Conservation (phyloP, 2,797 vertebrate genomes). For the Ceyx erithaca region DNA sequence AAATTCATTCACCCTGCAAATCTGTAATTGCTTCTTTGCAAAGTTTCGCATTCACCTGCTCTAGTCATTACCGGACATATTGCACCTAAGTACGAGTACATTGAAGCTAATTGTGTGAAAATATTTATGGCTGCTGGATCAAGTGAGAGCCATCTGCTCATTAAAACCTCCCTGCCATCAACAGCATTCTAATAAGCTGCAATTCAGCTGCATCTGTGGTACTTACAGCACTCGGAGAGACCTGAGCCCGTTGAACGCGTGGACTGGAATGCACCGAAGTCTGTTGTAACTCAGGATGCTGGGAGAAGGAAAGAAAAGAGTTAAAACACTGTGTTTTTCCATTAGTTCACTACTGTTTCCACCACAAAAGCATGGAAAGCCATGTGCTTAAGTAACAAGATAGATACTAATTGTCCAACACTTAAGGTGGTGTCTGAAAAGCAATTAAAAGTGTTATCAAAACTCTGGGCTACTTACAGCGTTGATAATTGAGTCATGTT, state of each 20-base stretch:
- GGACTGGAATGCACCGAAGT: conserved; percentile 92
- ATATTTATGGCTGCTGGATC: neutral
- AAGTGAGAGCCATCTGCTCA: conserved; percentile 51
- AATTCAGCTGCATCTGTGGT: neutral
- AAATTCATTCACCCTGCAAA: neutral
- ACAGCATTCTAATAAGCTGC: neutral
- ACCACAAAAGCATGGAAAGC: neutral
- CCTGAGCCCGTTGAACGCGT: conserved; percentile 91
- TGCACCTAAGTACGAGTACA: conserved; percentile 22
- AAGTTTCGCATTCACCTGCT: conserved; percentile 20
- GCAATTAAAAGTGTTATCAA: neutral
- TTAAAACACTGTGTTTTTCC: neutral
- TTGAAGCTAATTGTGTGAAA: conserved; percentile 9
- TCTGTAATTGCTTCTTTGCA: neutral
- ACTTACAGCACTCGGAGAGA: conserved; percentile 96
- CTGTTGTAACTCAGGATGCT: conserved; percentile 98
- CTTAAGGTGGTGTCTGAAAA: neutral
- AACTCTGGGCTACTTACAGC: conserved; percentile 85
- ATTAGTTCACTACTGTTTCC: neutral
- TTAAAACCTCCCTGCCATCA: neutral
- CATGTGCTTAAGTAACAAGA: neutral
- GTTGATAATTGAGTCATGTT: conserved; percentile 97
- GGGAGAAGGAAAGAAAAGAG: conserved; percentile 43
- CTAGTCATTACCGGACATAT: neutral
- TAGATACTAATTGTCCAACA: neutral